Evolutionary conservation across 2,113 vertebrate genomes (phyloP).

Genomic region (Amazona guildingii): DNA sequence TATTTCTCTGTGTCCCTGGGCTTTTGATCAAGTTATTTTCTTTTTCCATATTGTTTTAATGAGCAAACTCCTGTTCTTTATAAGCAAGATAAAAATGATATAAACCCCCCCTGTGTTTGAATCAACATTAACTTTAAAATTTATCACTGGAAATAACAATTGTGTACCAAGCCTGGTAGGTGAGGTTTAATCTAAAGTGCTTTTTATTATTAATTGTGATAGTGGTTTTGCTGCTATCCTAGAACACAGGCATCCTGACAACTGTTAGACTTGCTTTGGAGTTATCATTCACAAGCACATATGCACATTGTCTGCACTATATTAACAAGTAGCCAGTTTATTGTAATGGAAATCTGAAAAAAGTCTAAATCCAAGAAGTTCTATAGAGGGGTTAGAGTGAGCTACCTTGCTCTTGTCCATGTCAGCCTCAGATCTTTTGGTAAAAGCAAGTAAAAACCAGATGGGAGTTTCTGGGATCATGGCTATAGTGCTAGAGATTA

Average conservation of each 20-base stretch:
- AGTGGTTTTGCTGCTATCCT: not conserved
- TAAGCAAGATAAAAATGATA: not conserved
- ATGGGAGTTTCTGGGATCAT: not conserved
- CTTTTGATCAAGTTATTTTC: slow-evolving; percentile 52
- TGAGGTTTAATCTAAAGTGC: not conserved
- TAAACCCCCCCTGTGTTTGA: not conserved
- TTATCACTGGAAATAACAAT: not conserved
- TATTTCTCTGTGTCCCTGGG: slow-evolving; percentile 6
- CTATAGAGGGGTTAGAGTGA: not conserved
- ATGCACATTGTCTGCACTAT: not conserved
- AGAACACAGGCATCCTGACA: not conserved
- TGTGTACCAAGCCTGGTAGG: not conserved
- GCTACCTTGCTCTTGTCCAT: not conserved
- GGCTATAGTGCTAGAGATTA: not conserved
- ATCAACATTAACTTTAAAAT: not conserved
- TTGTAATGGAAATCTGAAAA: not conserved
- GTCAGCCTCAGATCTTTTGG: not conserved
- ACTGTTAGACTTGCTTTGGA: not conserved
- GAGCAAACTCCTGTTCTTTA: not conserved
- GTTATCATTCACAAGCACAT: not conserved
- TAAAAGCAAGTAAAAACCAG: not conserved
- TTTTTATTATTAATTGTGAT: not conserved
- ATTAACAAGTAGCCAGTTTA: not conserved
- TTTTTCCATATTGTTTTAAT: slow-evolving; percentile 38
- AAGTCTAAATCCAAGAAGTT: not conserved